These are phyloP conservation scores for Troides oblongomaculatus DNA, from an alignment of 2,888 invertebrate species.

Conservation along the genomic window DNA sequence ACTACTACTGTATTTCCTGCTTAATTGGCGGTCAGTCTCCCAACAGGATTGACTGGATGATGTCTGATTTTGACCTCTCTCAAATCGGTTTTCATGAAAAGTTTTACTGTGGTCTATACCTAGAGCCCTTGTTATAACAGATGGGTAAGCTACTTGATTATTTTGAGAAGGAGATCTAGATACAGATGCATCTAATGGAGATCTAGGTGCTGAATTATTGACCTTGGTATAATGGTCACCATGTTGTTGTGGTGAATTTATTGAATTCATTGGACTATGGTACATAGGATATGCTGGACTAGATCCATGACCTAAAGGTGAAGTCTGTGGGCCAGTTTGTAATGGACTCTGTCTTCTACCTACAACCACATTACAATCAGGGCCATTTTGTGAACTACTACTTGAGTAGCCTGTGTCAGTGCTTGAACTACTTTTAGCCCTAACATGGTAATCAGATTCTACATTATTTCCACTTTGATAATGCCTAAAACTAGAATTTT, in stretches of 20 bases:
- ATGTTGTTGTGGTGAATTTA: conserved; percentile 86
- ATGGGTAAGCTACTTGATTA: conserved; percentile 87
- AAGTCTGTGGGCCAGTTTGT: conserved; percentile 85
- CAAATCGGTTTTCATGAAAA: conserved; percentile 77
- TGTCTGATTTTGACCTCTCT: conserved; percentile 72
- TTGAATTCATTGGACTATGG: conserved; percentile 89
- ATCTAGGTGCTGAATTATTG: conserved; percentile 81
- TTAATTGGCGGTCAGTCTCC: conserved; percentile 77
- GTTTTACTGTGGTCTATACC: conserved; percentile 81
- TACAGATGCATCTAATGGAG: conserved; percentile 85
- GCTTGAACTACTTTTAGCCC: conserved; percentile 82
- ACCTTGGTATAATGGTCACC: conserved; percentile 74
- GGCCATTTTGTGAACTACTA: conserved; percentile 82
- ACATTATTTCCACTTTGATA: conserved; percentile 82
- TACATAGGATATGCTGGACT: conserved; percentile 92
- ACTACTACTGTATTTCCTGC: conserved; percentile 74
- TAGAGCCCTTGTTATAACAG: conserved; percentile 88
- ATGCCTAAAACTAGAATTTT: conserved; percentile 80
- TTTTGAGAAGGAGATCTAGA: conserved; percentile 81
- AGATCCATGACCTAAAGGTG: conserved; percentile 86
- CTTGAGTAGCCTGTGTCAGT: conserved; percentile 83
- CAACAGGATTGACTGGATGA: conserved; percentile 75
- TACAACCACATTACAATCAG: conserved; percentile 83
- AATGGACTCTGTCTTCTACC: conserved; percentile 85
- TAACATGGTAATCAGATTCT: conserved; percentile 81